Evolutionary conservation across 2,888 invertebrate genomes (phyloP), one percentile per base, ranked within the genome.

Genomic region (Oithona nana): DNA sequence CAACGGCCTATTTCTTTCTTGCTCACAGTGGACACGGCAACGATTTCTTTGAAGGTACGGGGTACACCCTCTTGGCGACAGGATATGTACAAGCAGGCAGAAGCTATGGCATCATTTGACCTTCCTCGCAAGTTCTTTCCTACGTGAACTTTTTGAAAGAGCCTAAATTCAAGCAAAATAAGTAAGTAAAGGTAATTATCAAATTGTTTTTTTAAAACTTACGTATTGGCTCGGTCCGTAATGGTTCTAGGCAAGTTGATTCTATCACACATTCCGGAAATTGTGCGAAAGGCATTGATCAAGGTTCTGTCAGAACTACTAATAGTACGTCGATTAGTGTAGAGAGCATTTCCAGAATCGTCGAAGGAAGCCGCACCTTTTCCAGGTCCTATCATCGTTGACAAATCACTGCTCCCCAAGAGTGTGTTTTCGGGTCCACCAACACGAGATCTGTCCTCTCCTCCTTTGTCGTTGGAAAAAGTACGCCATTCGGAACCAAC

Each of bases 401-500:
- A 92, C 28, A 99, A 78, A 73, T 99, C 97, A 52, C 92, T 88
- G 0, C 97, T 94, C 69, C 88, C 88, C 0, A 99, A 77, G 2
- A 99, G 76, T 0, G 93, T 90, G 76, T 99, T 99, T 77, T 99
- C 98, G 0, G 97, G 92, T 0, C 95, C 95, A 78, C 98, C 98
- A 66, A 99, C 98, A 86, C 98, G 94, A 75, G 94, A 94, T 3
- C 97, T 95, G 75, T 99, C 98, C 0, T 88, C 89, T 8, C 90
- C 88, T 61, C 86, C 84, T 71, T 94, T 95, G 72, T 99, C 98
- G 73, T 97, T 98, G 71, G 93, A 94, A 75, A 99, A 99, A 64
- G 97, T 98, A 73, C 98, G 81, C 98, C 98, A 99, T 75, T 99
- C 98, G 2, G 97, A 95, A 39, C 98, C 95, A n/a, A 99, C 98